Conservation (phyloP, 2,888 invertebrate species). For the Brachynemurus nebulosus region DNA sequence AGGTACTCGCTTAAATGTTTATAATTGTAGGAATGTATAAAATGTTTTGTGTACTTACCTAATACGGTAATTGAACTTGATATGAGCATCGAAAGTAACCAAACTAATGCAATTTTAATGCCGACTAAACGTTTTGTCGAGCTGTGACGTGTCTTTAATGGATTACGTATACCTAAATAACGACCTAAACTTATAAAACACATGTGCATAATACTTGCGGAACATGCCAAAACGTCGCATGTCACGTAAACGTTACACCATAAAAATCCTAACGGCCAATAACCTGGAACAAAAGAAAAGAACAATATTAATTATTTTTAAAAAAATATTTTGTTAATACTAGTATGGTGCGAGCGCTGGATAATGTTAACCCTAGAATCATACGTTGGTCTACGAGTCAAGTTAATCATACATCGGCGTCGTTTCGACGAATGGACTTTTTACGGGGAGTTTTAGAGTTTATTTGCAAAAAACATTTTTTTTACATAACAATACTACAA, state of each 20-base stretch:
- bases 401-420: no score
- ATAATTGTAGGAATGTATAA: no score
- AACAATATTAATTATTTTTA: conserved; percentile 3
- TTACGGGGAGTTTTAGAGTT: no score
- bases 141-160: conserved; percentile 71
- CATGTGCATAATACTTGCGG: conserved; percentile 91
- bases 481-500: no score
- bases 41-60: conserved; percentile 46
- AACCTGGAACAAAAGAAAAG: conserved; percentile 45
- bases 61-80: conserved; percentile 74
- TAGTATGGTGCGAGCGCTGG: no score
- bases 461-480: no score
- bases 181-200: conserved; percentile 84
- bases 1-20: no score
- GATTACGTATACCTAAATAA: conserved; percentile 79
- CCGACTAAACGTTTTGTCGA: conserved; percentile 70
- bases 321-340: conserved; percentile 1
- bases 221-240: conserved; percentile 91
- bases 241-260: conserved; percentile 94
- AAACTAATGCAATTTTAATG: conserved; percentile 82
- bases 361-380: no score
- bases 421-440: no score
- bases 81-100: conserved; percentile 81
- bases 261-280: conserved; percentile 81
- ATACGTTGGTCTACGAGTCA: no score